These are phyloP conservation scores for Channallabes apus DNA, from an alignment of 2,797 vertebrate genomes.

Conservation along the genomic window DNA sequence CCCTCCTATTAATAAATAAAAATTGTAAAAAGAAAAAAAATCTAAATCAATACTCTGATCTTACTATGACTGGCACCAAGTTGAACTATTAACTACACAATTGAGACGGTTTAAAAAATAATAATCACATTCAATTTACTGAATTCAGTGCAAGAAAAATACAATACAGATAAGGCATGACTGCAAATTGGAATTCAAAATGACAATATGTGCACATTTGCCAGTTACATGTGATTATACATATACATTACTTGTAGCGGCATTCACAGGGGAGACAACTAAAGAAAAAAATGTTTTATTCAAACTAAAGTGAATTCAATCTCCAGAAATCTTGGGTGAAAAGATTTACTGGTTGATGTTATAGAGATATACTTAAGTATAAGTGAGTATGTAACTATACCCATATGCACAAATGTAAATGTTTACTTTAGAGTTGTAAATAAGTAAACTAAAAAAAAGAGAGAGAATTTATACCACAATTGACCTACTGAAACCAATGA, in stretches of 20 bases:
- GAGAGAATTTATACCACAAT: slow-evolving; percentile 47
- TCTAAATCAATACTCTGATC: background rate
- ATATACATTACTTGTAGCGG: slow-evolving; percentile 56
- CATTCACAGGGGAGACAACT: slow-evolving; percentile 51
- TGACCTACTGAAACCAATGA: slow-evolving; percentile 52
- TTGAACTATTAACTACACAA: slow-evolving; percentile 59
- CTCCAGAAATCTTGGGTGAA: background rate
- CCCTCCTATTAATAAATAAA: background rate
- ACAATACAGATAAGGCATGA: slow-evolving; percentile 73
- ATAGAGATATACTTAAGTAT: slow-evolving; percentile 9
- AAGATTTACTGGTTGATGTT: slow-evolving; percentile 23
- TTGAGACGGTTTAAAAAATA: slow-evolving; percentile 69
- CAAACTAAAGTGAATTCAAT: slow-evolving; percentile 51
- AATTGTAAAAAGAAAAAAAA: no score
- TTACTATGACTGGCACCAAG: background rate
- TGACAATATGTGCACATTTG: slow-evolving; percentile 60
- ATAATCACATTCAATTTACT: slow-evolving; percentile 66
- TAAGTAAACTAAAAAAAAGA: slow-evolving; percentile 56
- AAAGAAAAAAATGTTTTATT: slow-evolving; percentile 35
- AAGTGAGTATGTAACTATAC: slow-evolving; percentile 22
- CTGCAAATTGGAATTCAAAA: slow-evolving; percentile 61
- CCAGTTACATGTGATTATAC: slow-evolving; percentile 51
- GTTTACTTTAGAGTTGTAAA: slow-evolving; percentile 57
- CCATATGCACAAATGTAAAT: slow-evolving; percentile 47
- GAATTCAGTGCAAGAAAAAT: slow-evolving; percentile 74